These are phyloP conservation scores for Nerophis ophidion DNA, from an alignment of 2,113 vertebrate species.

Conservation along the genomic window DNA sequence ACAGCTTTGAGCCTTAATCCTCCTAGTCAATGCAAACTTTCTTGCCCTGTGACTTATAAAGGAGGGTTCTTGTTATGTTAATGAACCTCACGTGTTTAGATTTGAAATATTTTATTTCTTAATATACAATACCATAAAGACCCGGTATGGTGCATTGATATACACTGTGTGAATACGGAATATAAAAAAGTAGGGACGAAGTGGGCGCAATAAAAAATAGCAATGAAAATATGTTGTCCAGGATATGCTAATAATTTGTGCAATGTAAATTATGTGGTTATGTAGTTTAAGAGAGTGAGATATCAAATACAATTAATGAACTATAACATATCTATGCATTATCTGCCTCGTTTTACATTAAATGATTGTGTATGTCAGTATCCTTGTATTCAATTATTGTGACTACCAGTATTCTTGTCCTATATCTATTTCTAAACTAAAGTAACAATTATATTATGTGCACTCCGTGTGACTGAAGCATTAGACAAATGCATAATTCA, in stretches of 20 bases:
- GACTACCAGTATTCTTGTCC: not conserved
- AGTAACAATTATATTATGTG: not conserved
- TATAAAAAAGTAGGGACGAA: too few species aligned
- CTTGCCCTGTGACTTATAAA: not conserved
- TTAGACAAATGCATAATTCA: conserved; percentile 46
- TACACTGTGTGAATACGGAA: too few species aligned
- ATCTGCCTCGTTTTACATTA: not conserved
- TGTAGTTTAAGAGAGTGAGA: not conserved
- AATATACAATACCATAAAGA: too few species aligned
- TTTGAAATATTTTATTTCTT: too few species aligned
- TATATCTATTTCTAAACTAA: not conserved
- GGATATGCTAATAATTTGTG: too few species aligned
- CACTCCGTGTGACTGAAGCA: not conserved
- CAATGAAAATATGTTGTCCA: too few species aligned
- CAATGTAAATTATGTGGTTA: not conserved
- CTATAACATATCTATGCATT: not conserved
- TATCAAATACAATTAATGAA: not conserved
- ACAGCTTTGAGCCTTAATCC: conserved; percentile 8
- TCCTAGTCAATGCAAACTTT: conserved; percentile 7
- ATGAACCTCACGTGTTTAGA: too few species aligned
- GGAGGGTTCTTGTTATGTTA: too few species aligned
- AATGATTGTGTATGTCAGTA: not conserved
- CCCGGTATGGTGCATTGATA: too few species aligned
- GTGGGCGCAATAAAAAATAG: too few species aligned
- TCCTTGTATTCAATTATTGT: not conserved